Evolutionary conservation across 2,888 invertebrate genomes (phyloP).

Genomic region (Syrista parreyssii): DNA sequence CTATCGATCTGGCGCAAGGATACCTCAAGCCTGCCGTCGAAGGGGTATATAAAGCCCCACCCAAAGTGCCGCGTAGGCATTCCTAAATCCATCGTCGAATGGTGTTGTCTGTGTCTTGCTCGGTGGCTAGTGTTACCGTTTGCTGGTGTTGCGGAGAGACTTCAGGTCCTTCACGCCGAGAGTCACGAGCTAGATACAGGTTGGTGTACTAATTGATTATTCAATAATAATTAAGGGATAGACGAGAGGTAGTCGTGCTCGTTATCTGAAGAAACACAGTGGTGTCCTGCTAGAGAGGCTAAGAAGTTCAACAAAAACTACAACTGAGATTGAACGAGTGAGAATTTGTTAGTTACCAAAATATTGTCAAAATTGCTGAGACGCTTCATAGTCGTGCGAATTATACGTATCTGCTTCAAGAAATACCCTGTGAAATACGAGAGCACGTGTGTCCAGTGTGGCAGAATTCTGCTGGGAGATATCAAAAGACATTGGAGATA

Average conservation of each 20-base stretch:
- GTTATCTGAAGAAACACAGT: constrained; percentile 27
- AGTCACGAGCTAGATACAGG: constrained; percentile 60
- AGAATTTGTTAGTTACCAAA: neutral
- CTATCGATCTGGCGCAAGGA: constrained; percentile 42
- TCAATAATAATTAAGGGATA: constrained; percentile 31
- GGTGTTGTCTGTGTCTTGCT: constrained; percentile 46
- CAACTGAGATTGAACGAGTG: neutral
- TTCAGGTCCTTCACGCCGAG: constrained; percentile 37
- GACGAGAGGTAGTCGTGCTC: constrained; percentile 2
- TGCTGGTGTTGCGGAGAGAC: constrained; percentile 23
- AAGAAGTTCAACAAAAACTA: neutral
- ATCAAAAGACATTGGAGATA: neutral
- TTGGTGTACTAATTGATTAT: constrained; percentile 52
- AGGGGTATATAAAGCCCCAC: constrained; percentile 46
- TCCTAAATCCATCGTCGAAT: constrained; percentile 38
- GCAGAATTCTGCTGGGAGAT: neutral
- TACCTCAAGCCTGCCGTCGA: constrained; percentile 26
- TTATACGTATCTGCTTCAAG: neutral
- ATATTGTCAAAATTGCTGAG: neutral
- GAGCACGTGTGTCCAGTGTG: neutral
- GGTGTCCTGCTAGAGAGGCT: neutral
- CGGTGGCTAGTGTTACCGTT: constrained; percentile 29
- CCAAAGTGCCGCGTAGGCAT: constrained; percentile 29
- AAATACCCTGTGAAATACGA: neutral
- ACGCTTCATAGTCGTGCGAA: neutral